phyloP scores from a whole-genome alignment of 2,113 vertebrate species.

The Campylorhamphus procurvoides region DNA sequence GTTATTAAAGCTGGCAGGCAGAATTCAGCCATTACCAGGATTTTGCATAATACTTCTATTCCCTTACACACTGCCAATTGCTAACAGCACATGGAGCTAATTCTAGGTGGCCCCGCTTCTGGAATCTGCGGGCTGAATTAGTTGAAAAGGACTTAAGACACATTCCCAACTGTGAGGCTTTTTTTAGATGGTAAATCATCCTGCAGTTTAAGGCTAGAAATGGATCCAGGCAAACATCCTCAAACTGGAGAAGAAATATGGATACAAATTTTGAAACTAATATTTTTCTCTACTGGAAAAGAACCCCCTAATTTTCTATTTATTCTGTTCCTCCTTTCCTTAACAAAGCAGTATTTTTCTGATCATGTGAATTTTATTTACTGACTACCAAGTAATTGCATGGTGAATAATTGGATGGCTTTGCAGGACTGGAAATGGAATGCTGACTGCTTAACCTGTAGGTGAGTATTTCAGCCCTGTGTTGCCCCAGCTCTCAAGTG shows the following conservation, averaged over 20 bases:
- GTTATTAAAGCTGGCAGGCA: constrained; percentile 57
- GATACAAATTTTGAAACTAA: constrained; percentile 20
- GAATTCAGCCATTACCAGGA: constrained; percentile 42
- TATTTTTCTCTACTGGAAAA: constrained; percentile 52
- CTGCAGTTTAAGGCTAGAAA: constrained; percentile 38
- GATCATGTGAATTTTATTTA: constrained; percentile 69
- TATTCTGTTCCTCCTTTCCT: constrained; percentile 17
- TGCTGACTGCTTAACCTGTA: constrained; percentile 11
- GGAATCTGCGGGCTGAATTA: constrained; percentile 16
- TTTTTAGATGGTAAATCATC: constrained; percentile 25
- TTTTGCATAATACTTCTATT: constrained; percentile 46
- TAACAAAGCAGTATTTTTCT: constrained; percentile 57
- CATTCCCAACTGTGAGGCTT: constrained; percentile 27
- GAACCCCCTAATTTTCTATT: constrained; percentile 59
- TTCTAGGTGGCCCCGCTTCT: constrained; percentile 27
- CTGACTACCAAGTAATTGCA: constrained; percentile 59
- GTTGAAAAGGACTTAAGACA: constrained; percentile 23
- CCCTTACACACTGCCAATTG: constrained; percentile 33
- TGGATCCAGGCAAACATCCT: constrained; percentile 17
- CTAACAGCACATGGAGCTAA: constrained; percentile 51
- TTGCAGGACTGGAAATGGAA: background rate
- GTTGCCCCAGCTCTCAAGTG: background rate
- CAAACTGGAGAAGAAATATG: constrained; percentile 2
- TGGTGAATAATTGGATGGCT: constrained; percentile 38
- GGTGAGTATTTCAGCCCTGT: background rate